Conservation (phyloP, 2,888 invertebrate species). For the Chrysolina oricalcia region DNA sequence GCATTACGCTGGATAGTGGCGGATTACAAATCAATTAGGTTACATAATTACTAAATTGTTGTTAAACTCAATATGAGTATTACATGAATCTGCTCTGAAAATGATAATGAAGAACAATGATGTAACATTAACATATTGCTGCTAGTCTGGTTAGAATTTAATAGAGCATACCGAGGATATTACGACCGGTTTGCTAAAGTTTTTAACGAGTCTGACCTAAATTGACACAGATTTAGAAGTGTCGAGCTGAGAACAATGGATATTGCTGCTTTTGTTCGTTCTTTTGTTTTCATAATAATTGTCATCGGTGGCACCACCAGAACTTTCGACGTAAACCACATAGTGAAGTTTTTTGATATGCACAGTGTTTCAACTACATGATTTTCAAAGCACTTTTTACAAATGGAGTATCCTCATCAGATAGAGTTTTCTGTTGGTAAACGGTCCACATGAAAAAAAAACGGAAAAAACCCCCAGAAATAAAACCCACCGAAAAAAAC, state of each 20-base stretch:
- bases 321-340: not conserved
- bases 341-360: not conserved
- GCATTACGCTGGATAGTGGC: conserved; percentile 32
- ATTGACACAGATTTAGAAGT: conserved; percentile 39
- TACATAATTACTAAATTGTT: conserved; percentile 44
- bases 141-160: conserved; percentile 52
- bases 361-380: not conserved
- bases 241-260: conserved; percentile 35
- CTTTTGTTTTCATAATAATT: conserved; percentile 20
- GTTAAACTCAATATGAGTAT: conserved; percentile 43
- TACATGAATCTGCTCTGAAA: conserved; percentile 40
- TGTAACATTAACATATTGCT: conserved; percentile 61
- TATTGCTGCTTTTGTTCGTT: conserved; percentile 25
- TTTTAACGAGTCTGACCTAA: conserved; percentile 43
- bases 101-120: conserved; percentile 55
- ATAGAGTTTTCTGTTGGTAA: too few relatives aligned
- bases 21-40: conserved; percentile 46
- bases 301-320: not conserved
- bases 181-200: conserved; percentile 47
- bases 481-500: not conserved
- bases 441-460: too few relatives aligned
- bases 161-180: conserved; percentile 60
- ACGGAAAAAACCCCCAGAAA: not conserved
- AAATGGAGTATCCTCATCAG: too few relatives aligned
- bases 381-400: too few relatives aligned